Percentiles rank a stretch among this genome's conserved stretches.
Evolutionary conservation across 2,797 vertebrate genomes (phyloP).

Genomic region (Calcarius lapponicus): DNA sequence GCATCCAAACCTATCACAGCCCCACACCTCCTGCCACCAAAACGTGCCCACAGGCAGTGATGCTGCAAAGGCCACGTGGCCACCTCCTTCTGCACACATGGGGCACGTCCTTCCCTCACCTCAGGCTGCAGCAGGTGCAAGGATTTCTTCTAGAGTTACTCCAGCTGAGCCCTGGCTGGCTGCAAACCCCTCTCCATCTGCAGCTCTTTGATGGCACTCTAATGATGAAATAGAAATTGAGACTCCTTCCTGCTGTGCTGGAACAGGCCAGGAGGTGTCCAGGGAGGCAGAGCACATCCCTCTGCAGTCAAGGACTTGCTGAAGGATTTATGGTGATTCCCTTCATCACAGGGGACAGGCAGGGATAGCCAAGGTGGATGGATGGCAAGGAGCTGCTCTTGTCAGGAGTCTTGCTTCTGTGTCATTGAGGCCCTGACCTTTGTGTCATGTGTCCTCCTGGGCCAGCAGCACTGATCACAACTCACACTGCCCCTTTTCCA

Average conservation of each 20-base stretch:
- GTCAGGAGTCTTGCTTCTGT: background rate
- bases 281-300: background rate
- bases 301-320: background rate
- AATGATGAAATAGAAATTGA: background rate
- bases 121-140: conserved; percentile 41
- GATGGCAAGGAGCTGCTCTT: background rate
- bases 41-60: fast-evolving
- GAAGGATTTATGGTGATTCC: conserved; percentile 3
- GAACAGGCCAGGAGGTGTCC: background rate
- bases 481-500: background rate
- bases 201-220: background rate
- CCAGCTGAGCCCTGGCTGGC: conserved; percentile 33
- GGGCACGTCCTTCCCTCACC: conserved; percentile 25
- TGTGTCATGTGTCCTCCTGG: background rate
- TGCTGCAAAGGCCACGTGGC: background rate
- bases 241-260: background rate
- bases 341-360: background rate
- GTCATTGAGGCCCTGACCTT: background rate
- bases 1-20: background rate
- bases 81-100: fast-evolving
- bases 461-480: background rate
- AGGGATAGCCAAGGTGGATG: background rate
- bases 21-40: background rate
- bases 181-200: background rate
- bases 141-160: conserved; percentile 51